Evolutionary conservation across 2,888 invertebrate species (phyloP), one percentile per base, ranked within the genome.

Genomic region (Tenthredo amoena): DNA sequence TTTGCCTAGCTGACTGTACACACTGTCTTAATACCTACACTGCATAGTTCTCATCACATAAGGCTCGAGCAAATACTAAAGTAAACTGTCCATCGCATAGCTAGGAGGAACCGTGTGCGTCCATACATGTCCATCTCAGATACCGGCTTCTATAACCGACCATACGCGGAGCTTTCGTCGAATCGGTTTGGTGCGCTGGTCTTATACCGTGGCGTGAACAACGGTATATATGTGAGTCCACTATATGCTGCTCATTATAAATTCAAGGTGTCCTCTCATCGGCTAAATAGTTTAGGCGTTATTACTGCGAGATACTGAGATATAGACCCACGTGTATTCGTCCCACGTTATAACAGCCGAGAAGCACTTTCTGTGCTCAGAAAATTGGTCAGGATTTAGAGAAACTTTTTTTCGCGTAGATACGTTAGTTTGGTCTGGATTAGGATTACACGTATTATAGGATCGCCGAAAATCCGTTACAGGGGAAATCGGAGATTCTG

Each of bases 251-350:
- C 34, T 91, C 89, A 91, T 91, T 91, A 90, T 89, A 86, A 88
- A 91, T 91, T 90, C 91, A 91, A 86, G 65, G 88, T 89, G 89
- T 89, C 91, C 89, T 90, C 81, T 58, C 74, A 10, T 26, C 43
- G 40, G 40, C 12, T 18, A 12, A 43, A n/a, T 43, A 43, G n/a
- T 12, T 74, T n/a, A 21, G 40, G 40, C 74, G 40, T 43, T 43
- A 15, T 43, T 43, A 34, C 18, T 18, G n/a, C 21, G 58, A 26
- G 55, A 62, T 62, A 37, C 37, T n/a, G 18, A 15, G 31, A 71
- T 37, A 37, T 37, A 37, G 43, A 43, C 72, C 58, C 31, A 21
- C 81, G 37, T 81, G 81, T 81, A 18, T 81, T 40, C 47, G 37
- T 40, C 81, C 81, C 81, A 81, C 81, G 81, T 40, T 26, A 26